Base-by-base conservation (phyloP, 2,113 vertebrate genomes). In the Eubucco bourcierii region DNA sequence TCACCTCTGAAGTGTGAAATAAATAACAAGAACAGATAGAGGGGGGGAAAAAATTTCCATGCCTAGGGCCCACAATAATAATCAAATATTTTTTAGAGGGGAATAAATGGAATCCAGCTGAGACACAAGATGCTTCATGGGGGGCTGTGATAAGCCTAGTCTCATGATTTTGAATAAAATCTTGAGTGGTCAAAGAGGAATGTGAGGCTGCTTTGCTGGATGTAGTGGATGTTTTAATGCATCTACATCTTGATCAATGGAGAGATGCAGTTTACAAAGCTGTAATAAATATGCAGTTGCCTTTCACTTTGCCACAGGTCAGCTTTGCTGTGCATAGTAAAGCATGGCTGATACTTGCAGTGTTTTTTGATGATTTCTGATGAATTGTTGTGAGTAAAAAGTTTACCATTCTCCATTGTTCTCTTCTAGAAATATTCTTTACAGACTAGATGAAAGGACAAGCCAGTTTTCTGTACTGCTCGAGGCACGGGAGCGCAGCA, bases 341-440 rank as follows among this genome's bases (percentile, higher is more conserved):
- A 81, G 56, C 15, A 33, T 58, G 65, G 37, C 67, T 71, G 46
- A 61, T 91, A 64, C 81, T 93, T 92, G 64, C 55, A 65, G 90
- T 59, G 20, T 71, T 76, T 80, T 28, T 74, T 73, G 79, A 80
- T 94, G 76, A 59, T 60, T 93, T 87, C 60, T 90, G 63, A 91
- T 81, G 52, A 78, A 89, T 94, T 71, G 18, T 53, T 84, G 77
- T 80, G 75, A 76, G 24, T 61, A 15, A 80, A 84, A 94, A 52
- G 52, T 67, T 97, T 87, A 94, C 59, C 6, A 8, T 85, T 93
- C 67, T 94, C 29, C 37, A 77, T 86, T 95, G 95, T 93, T 97
- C 93, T 90, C 93, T 95, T 96, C 67, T 90, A 99, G 99, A 97
- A 99, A 99, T 90, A 98, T 99, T 82, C 97, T 99, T 41, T 99